Conservation (phyloP, 2,888 invertebrate genomes). For the Chorisops tibialis region DNA sequence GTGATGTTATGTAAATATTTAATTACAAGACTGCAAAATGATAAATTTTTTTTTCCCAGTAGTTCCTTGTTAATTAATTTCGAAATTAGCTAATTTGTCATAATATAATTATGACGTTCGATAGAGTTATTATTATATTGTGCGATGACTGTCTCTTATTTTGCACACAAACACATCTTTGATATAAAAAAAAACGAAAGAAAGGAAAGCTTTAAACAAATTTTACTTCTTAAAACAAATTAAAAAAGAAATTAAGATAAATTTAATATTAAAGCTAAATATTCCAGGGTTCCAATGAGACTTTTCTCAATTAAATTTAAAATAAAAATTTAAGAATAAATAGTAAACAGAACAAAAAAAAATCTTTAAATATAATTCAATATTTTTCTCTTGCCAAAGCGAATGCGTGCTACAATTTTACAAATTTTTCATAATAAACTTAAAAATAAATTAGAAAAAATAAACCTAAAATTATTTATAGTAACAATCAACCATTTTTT, state of each 20-base stretch:
- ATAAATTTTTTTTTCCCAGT: too few relatives aligned
- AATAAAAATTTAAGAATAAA: not conserved
- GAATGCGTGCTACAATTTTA: conserved; percentile 30
- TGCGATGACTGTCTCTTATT: too few relatives aligned
- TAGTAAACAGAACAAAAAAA: not conserved
- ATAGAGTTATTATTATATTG: too few relatives aligned
- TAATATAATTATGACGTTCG: too few relatives aligned
- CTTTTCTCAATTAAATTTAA: conserved; percentile 27
- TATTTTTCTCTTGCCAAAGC: conserved; percentile 31
- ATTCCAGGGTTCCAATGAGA: conserved; percentile 32
- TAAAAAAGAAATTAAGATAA: too few relatives aligned
- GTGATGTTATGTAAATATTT: too few relatives aligned
- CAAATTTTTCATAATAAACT: conserved; percentile 31
- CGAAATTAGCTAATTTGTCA: too few relatives aligned
- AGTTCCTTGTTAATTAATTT: too few relatives aligned
- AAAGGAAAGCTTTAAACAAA: conserved; percentile 19
- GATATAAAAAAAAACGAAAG: not conserved
- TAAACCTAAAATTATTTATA: not conserved
- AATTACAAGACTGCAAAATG: too few relatives aligned
- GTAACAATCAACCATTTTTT: not conserved
- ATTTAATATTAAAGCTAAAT: conserved; percentile 25
- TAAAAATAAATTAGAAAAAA: not conserved
- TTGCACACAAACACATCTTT: too few relatives aligned
- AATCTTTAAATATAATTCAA: not conserved
- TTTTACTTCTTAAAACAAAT: conserved; percentile 3